Evolutionary conservation across 2,113 vertebrate species (phyloP), one percentile per base, ranked within the genome.

Genomic region (Platysteira castanea): DNA sequence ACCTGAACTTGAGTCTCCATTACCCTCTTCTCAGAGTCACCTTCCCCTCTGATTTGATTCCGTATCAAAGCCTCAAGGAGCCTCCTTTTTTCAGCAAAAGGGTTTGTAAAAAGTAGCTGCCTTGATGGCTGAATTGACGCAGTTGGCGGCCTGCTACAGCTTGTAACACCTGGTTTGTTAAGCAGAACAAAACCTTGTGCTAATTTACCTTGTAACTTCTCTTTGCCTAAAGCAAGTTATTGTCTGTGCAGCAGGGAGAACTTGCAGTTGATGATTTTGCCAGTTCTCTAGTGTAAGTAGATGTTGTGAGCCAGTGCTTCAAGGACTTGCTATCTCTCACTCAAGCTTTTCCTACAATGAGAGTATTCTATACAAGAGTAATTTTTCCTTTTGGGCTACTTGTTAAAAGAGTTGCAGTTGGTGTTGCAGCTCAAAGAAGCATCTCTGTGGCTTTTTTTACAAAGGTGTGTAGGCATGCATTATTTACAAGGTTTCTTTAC

Each of bases 1-100:
- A 1, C 42, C 53, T 0, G 0, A 57, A 31, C 16, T 59, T 59
- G 31, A n/a, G 21, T 69, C 23, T 81, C 26, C 37, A 1, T 53
- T 69, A 27, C 28, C 2, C 4, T 64, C 21, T 50, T 11, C 27
- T 85, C 9, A 0, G 9, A 49, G 42, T 22, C 0, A 1, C 53
- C 65, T 89, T 79, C 11, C 10, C 15, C 10, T 53, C 39, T 44
- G 33, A 31, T 70, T 18, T 59, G 7, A 12, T 57, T 69, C 31
- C 26, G 21, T 50, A 20, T 6, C 0, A 1, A 13, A 75, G 9
- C n/a, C 49, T 63, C 22, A 13, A 41, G 60, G 21, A 82, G 22
- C 39, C 39, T 90, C 19, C 42, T 15, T 7, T 23, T 44, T 27
- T 78, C 41, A 52, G 7, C 21, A 83, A 28, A 64, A 11, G 14